phyloP scores from a whole-genome alignment of 2,113 vertebrate genomes.

The Phalacrocorax aristotelis region DNA sequence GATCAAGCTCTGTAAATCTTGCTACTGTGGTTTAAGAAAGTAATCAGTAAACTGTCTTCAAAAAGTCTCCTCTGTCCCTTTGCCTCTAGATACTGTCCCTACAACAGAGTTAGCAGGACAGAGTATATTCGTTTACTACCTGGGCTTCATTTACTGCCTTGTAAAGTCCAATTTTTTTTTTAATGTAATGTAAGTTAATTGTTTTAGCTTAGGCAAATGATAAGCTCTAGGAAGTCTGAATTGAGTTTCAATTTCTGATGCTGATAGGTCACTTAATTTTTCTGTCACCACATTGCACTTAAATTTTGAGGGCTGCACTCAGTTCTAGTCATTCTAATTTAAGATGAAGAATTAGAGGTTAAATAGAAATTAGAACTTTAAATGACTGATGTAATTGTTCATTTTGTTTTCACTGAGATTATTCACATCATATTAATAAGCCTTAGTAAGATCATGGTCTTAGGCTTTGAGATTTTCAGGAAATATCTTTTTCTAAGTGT shows the following conservation, averaged over 20 bases:
- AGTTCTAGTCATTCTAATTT: not conserved
- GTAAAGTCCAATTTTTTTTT: not conserved
- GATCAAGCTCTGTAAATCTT: not conserved
- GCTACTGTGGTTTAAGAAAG: not conserved
- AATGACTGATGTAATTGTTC: not conserved
- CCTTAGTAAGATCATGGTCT: not conserved
- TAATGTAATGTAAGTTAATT: not conserved
- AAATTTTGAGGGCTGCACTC: not conserved
- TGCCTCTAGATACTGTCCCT: not conserved
- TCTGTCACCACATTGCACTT: not conserved
- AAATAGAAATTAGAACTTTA: not conserved
- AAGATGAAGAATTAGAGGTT: not conserved
- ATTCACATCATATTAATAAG: not conserved
- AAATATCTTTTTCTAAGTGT: not conserved
- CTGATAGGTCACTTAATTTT: not conserved
- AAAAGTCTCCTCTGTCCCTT: not conserved
- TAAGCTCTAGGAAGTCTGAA: not conserved
- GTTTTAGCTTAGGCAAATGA: not conserved
- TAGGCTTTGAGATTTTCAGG: not conserved
- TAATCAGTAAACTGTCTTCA: not conserved
- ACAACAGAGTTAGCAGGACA: not conserved
- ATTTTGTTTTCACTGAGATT: not conserved
- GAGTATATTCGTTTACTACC: not conserved
- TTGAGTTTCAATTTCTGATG: not conserved
- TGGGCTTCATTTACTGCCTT: not conserved